Evolutionary conservation across 2,113 vertebrate species (phyloP).

Genomic region (Labeo catla): DNA sequence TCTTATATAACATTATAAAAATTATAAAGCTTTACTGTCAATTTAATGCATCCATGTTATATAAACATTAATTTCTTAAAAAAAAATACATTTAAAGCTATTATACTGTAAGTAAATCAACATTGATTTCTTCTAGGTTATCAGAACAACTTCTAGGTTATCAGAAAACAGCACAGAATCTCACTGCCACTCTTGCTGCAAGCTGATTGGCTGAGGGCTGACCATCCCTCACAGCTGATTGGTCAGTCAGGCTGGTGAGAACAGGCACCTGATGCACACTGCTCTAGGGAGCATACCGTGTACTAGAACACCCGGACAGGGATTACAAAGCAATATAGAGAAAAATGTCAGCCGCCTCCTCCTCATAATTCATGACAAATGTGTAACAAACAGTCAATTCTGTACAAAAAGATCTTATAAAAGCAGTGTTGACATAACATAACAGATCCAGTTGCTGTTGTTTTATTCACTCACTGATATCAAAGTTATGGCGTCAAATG

Average conservation of each 20-base stretch:
- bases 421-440: neutral
- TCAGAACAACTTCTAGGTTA: conserved; percentile 21
- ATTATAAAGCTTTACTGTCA: too few relatives aligned
- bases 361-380: neutral
- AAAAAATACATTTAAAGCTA: neutral
- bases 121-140: neutral
- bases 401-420: neutral
- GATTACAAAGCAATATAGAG: conserved; percentile 34
- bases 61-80: too few relatives aligned
- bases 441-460: neutral
- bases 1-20: too few relatives aligned
- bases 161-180: conserved; percentile 30
- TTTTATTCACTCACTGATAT: neutral
- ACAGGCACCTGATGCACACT: conserved; percentile 45
- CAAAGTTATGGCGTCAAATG: neutral
- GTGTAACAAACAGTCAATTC: neutral
- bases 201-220: conserved; percentile 64
- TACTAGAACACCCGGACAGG: conserved; percentile 23
- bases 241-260: conserved; percentile 25
- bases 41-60: too few relatives aligned
- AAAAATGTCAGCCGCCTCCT: neutral
- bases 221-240: conserved; percentile 53
- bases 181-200: conserved; percentile 45
- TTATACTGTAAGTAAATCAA: neutral
- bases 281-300: conserved; percentile 37